phyloP scores from a whole-genome alignment of 2,797 vertebrate genomes.

The Coreius guichenoti region DNA sequence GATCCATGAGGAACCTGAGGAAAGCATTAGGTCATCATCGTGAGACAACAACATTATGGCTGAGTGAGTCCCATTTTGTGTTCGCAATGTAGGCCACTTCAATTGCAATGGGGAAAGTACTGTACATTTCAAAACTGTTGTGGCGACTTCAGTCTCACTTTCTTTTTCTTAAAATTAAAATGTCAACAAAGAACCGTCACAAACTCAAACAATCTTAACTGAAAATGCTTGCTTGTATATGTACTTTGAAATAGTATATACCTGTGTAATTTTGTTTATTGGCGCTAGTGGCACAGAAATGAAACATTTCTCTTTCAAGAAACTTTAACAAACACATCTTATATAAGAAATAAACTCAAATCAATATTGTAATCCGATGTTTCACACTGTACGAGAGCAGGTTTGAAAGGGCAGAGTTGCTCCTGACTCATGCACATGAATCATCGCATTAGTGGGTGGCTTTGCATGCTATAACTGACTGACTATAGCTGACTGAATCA shows the following conservation, averaged over 20 bases:
- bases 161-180: background rate
- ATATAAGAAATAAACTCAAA: slow-evolving; percentile 12
- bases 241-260: background rate
- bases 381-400: slow-evolving; percentile 10
- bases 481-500: slow-evolving; percentile 24
- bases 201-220: background rate
- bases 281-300: background rate
- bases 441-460: slow-evolving; percentile 37
- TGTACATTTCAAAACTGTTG: background rate
- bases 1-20: slow-evolving; percentile 90
- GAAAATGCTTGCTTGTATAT: background rate
- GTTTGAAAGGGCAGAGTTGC: slow-evolving; percentile 22
- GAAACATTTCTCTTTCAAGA: background rate
- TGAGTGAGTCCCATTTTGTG: background rate
- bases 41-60: background rate
- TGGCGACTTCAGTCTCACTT: background rate
- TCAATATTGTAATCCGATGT: slow-evolving; percentile 12
- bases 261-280: background rate
- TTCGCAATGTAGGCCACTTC: background rate
- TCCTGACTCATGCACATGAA: slow-evolving; percentile 35
- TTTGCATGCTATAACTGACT: slow-evolving; percentile 17
- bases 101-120: background rate
- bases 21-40: background rate
- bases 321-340: slow-evolving; percentile 23
- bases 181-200: background rate